These are phyloP conservation scores for Sebastolobus altivelis DNA, from an alignment of 2,797 vertebrate species.

Conservation along the genomic window DNA sequence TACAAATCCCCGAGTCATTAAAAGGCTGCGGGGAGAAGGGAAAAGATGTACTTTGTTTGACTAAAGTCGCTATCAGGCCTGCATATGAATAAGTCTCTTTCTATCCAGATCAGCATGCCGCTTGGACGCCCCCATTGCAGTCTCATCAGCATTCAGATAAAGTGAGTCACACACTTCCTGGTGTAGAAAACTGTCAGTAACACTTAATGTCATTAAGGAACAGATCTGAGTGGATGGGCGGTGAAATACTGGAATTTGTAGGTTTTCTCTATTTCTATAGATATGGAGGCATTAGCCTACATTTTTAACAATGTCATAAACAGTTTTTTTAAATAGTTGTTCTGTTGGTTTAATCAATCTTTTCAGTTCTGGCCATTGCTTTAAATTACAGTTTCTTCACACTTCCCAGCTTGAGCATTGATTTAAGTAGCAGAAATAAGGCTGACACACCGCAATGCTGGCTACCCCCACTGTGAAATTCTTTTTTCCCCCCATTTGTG, in stretches of 20 bases:
- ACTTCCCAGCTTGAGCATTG: constrained; percentile 31
- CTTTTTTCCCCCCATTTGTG: constrained; percentile 12
- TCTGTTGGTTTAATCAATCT: constrained; percentile 23
- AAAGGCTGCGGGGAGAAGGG: constrained; percentile 59
- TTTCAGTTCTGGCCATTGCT: not conserved
- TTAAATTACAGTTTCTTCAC: not conserved
- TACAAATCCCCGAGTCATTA: constrained; percentile 77
- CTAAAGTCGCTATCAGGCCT: constrained; percentile 68
- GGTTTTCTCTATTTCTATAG: not conserved
- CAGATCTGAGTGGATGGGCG: constrained; percentile 39
- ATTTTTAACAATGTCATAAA: not conserved
- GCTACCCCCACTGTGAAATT: constrained; percentile 37
- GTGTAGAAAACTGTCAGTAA: constrained; percentile 70
- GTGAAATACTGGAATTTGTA: constrained; percentile 17
- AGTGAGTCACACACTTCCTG: constrained; percentile 70
- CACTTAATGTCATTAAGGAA: constrained; percentile 65
- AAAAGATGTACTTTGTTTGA: constrained; percentile 75
- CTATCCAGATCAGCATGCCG: constrained; percentile 70
- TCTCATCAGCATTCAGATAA: constrained; percentile 77
- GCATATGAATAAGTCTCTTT: constrained; percentile 75
- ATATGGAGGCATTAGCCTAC: not conserved
- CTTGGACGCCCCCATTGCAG: constrained; percentile 59
- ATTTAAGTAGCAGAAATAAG: constrained; percentile 35
- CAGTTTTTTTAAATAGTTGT: not conserved
- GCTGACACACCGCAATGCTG: constrained; percentile 17